phyloP scores from a whole-genome alignment of 2,113 vertebrate species.

The Columba janthina region DNA sequence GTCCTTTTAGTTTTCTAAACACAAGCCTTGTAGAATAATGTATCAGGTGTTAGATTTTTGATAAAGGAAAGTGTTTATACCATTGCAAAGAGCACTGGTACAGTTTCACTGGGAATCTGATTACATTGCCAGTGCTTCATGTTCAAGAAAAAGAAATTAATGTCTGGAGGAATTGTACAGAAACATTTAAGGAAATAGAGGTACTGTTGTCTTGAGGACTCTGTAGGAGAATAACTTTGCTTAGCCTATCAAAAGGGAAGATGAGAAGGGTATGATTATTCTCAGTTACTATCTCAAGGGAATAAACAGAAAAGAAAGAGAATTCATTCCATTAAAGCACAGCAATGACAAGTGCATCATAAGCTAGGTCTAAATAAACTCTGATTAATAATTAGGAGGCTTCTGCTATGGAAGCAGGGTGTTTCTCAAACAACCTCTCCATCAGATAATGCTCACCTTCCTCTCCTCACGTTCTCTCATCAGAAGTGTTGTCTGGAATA shows the following conservation, averaged over 20 bases:
- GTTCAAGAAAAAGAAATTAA: neutral
- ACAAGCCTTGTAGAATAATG: neutral
- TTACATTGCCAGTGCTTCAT: rapidly evolving
- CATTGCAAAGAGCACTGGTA: neutral
- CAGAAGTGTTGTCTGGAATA: neutral
- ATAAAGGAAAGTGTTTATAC: neutral
- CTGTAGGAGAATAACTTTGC: neutral
- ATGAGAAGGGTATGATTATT: neutral
- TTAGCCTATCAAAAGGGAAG: neutral
- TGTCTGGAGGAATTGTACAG: neutral
- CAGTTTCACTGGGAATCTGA: neutral
- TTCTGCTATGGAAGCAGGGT: neutral
- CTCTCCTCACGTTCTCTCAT: neutral
- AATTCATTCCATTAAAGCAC: neutral
- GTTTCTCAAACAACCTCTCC: neutral
- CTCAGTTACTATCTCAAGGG: neutral
- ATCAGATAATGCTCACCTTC: neutral
- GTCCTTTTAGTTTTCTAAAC: rapidly evolving
- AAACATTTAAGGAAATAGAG: neutral
- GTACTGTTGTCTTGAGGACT: neutral
- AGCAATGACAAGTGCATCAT: neutral
- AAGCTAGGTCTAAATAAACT: neutral
- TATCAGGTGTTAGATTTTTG: neutral
- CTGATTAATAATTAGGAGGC: neutral
- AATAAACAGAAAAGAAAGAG: neutral